These are phyloP conservation scores for Pteropus rufus DNA, from an alignment of 2,797 vertebrate species.

Conservation along the genomic window DNA sequence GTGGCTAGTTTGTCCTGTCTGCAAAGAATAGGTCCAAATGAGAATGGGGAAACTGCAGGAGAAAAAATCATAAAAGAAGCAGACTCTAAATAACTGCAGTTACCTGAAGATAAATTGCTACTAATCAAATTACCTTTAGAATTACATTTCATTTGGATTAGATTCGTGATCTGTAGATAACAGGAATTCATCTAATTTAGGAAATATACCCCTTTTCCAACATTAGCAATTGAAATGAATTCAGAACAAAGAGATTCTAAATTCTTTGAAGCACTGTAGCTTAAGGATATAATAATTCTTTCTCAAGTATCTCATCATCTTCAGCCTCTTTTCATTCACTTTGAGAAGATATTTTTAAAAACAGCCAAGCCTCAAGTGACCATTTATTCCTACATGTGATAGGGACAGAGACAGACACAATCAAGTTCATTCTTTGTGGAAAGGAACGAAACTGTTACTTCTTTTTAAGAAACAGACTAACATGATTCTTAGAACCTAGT, in stretches of 20 bases:
- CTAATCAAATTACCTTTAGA: not conserved
- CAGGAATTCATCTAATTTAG: slow-evolving; percentile 21
- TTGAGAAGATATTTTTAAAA: slow-evolving; percentile 12
- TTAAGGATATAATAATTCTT: not conserved
- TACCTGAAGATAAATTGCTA: not conserved
- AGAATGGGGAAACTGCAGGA: not conserved
- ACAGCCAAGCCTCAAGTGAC: slow-evolving; percentile 9
- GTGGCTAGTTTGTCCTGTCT: not conserved
- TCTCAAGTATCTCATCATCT: slow-evolving; percentile 16
- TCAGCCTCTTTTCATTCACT: slow-evolving; percentile 33
- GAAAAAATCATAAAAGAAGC: not conserved
- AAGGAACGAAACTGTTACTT: not conserved
- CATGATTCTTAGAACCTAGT: not conserved
- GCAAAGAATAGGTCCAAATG: not conserved
- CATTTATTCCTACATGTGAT: not conserved
- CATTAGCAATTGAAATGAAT: not conserved
- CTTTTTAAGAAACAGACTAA: not conserved
- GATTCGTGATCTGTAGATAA: not conserved
- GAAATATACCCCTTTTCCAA: not conserved
- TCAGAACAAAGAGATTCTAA: slow-evolving; percentile 33
- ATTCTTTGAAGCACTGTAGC: not conserved
- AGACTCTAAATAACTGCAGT: not conserved
- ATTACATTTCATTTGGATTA: slow-evolving; percentile 21
- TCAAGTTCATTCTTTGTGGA: not conserved
- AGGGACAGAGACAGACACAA: not conserved